A percentile compares a stretch with the other conserved stretches of the same genome.
Evolutionary conservation across 2,888 invertebrate genomes (phyloP).

Genomic region (Idaea dimidiata): DNA sequence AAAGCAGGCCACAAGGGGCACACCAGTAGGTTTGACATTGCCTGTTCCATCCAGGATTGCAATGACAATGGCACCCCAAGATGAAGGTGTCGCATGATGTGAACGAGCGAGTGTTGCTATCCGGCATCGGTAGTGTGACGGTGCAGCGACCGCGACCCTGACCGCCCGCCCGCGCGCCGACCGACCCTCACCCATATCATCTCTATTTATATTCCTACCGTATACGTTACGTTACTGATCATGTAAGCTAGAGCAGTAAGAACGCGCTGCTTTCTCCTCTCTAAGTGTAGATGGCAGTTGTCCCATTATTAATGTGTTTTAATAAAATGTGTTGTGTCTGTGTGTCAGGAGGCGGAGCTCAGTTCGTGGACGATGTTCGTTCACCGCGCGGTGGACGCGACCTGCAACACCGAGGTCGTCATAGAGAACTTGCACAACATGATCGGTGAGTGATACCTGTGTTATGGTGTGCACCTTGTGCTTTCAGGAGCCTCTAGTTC

Average conservation of each 20-base stretch:
- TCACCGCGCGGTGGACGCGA: constrained; percentile 71
- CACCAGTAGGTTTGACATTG: no score
- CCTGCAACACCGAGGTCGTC: constrained; percentile 68
- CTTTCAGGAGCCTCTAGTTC: neutral
- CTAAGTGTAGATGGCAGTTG: neutral
- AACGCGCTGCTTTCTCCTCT: neutral
- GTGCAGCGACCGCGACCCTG: constrained; percentile 59
- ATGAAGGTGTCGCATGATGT: neutral
- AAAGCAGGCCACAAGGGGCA: no score
- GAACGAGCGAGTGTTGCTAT: neutral
- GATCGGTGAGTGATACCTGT: constrained; percentile 55
- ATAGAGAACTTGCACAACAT: constrained; percentile 76
- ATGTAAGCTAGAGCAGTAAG: neutral
- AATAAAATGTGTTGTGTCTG: constrained; percentile 1
- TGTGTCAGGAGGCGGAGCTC: constrained; percentile 67
- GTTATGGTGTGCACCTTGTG: neutral
- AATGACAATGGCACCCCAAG: no score
- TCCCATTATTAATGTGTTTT: neutral
- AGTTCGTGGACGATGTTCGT: constrained; percentile 73
- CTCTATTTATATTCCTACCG: constrained; percentile 2
- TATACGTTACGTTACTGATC: neutral
- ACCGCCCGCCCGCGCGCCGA: constrained; percentile 41
- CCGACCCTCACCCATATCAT: constrained; percentile 6
- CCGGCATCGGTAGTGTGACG: constrained; percentile 9
- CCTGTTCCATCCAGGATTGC: no score